Conservation (phyloP, 1,140 invertebrate genomes). For the Coelopa frigida region DNA sequence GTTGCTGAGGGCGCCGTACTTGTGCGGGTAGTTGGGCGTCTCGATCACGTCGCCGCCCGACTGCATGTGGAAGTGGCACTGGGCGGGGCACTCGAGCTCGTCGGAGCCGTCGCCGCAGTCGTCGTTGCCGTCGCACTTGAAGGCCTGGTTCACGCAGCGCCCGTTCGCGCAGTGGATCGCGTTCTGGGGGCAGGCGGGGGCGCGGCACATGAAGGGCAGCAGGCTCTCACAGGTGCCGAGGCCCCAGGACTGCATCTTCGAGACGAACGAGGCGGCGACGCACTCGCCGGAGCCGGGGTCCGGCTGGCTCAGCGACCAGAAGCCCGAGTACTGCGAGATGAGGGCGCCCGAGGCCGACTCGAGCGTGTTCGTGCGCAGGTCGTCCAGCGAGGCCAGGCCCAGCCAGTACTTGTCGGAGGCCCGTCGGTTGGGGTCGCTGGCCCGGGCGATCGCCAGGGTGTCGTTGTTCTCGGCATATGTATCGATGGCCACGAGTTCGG, state of each 20-base stretch:
- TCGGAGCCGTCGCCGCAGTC: conserved; percentile 89
- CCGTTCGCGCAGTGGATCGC: conserved; percentile 90
- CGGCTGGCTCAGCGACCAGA: conserved; percentile 82
- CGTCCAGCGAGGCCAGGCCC: conserved; percentile 81
- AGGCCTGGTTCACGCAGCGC: conserved; percentile 79
- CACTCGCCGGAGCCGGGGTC: conserved; percentile 80
- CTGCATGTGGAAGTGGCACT: conserved; percentile 88
- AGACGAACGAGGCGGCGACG: conserved; percentile 71
- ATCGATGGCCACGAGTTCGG: conserved; percentile 83
- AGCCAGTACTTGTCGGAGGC: conserved; percentile 71
- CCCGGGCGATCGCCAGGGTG: conserved; percentile 67
- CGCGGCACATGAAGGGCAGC: conserved; percentile 88
- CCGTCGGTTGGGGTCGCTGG: conserved; percentile 50
- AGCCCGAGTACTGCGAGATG: conserved; percentile 88
- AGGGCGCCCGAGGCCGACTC: conserved; percentile 86
- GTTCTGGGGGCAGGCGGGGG: conserved; percentile 83
- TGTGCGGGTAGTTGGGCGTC: conserved; percentile 89
- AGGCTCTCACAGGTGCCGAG: conserved; percentile 88
- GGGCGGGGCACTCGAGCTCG: conserved; percentile 79
- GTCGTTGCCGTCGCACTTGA: conserved; percentile 86
- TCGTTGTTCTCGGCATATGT: conserved; percentile 87
- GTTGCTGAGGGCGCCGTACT: conserved; percentile 80
- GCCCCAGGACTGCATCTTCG: conserved; percentile 80
- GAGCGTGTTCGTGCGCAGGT: conserved; percentile 84
- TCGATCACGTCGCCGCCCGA: conserved; percentile 92